Evolutionary conservation across 2,888 invertebrate species (phyloP).

Genomic region (Stenchaetothrips biformis): DNA sequence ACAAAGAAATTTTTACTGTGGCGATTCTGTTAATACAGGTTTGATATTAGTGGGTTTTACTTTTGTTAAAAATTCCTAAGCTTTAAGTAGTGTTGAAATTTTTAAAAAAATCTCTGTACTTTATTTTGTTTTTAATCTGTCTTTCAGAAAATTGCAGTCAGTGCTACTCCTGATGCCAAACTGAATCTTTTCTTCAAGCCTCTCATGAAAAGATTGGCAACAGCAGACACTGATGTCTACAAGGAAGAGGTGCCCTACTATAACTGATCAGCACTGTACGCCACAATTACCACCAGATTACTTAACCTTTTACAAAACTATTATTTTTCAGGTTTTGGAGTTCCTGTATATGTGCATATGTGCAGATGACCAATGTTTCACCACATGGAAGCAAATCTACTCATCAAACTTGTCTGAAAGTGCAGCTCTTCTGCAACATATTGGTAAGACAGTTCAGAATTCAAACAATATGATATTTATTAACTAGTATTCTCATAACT

Average conservation of each 20-base stretch:
- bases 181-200: conserved; percentile 55
- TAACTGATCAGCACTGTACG: too few species aligned
- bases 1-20: too few species aligned
- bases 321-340: conserved; percentile 40
- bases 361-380: conserved; percentile 59
- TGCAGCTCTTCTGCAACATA: conserved; percentile 55
- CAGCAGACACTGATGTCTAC: conserved; percentile 49
- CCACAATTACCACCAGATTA: background rate
- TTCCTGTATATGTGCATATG: conserved; percentile 58
- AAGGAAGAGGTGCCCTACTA: conserved; percentile 50
- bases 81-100: too few species aligned
- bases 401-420: conserved; percentile 61
- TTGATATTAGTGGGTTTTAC: too few species aligned
- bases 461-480: background rate
- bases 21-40: too few species aligned
- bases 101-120: background rate
- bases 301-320: background rate
- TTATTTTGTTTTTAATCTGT: conserved; percentile 27
- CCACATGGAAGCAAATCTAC: conserved; percentile 64
- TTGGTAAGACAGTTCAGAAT: conserved; percentile 42
- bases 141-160: conserved; percentile 29
- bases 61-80: background rate
- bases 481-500: background rate
- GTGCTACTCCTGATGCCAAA: conserved; percentile 7
- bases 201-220: conserved; percentile 58